Evolutionary conservation across 2,797 vertebrate species (phyloP).

Genomic region (Squalus acanthias): DNA sequence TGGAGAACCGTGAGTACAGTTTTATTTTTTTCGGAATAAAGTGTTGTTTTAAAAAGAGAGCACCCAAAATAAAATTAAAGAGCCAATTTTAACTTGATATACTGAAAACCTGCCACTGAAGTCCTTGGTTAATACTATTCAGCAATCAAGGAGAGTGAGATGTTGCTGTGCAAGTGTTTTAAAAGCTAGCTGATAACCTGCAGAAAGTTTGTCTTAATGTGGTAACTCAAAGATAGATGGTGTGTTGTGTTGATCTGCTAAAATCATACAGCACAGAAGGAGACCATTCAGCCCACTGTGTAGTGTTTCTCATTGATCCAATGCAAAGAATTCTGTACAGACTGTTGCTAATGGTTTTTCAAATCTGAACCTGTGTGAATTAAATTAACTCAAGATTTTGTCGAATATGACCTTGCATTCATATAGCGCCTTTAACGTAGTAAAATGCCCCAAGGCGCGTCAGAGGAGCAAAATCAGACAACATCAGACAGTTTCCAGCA

Average conservation of each 20-base stretch:
- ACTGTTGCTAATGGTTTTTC: too few species aligned
- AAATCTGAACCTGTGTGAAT: too few species aligned
- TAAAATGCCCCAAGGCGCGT: neutral
- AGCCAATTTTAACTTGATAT: neutral
- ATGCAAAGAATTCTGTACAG: neutral
- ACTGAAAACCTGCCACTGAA: neutral
- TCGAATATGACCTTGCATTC: neutral
- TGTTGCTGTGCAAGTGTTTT: neutral
- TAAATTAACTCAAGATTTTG: too few species aligned
- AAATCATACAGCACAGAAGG: neutral
- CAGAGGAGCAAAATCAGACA: neutral
- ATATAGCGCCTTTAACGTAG: neutral
- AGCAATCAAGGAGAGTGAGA: neutral
- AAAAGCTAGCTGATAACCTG: too few species aligned
- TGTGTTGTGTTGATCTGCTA: neutral
- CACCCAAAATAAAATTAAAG: neutral
- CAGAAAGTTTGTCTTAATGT: neutral
- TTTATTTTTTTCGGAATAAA: constrained; percentile 45
- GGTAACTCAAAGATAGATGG: neutral
- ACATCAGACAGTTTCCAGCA: neutral
- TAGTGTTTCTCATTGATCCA: neutral
- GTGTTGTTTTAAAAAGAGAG: neutral
- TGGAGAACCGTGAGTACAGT: constrained; percentile 76
- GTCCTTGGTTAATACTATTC: neutral
- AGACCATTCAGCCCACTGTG: neutral